A percentile compares a stretch with the other conserved stretches of the same genome.
Conservation (phyloP, 2,113 vertebrate genomes). For the Brachyhypopomus occidentalis region DNA sequence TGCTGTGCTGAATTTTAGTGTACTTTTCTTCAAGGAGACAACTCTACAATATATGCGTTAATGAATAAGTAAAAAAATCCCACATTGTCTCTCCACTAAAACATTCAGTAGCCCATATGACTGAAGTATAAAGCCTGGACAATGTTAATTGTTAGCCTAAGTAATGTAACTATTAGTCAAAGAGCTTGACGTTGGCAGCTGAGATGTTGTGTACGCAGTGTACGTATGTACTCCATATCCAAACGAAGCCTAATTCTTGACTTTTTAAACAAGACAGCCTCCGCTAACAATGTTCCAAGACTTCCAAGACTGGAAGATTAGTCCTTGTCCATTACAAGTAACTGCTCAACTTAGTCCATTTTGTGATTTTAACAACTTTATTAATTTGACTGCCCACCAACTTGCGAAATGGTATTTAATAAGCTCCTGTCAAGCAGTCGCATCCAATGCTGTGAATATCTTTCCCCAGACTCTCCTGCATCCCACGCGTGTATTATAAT, state of each 20-base stretch:
- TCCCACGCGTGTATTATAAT: constrained; percentile 27
- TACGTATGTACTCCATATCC: too few relatives aligned
- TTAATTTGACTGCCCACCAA: constrained; percentile 30
- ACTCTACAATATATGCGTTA: background rate
- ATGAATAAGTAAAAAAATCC: background rate
- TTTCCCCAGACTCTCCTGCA: constrained; percentile 13
- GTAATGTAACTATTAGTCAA: too few relatives aligned
- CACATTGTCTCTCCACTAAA: too few relatives aligned
- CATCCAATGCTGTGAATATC: constrained; percentile 6
- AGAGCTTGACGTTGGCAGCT: too few relatives aligned
- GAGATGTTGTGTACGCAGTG: too few relatives aligned
- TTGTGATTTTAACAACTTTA: constrained; percentile 10
- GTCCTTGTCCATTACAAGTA: background rate
- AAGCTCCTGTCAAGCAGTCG: constrained; percentile 33
- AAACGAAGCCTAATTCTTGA: too few relatives aligned
- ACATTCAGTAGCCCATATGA: too few relatives aligned
- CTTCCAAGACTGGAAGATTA: too few relatives aligned
- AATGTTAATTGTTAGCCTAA: too few relatives aligned
- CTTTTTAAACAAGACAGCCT: too few relatives aligned
- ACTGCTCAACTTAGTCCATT: background rate
- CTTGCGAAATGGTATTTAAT: constrained; percentile 31
- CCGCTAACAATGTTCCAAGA: too few relatives aligned
- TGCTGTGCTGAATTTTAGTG: background rate
- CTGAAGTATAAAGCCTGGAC: too few relatives aligned
- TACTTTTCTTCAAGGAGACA: background rate